Conservation (phyloP, 2,797 vertebrate genomes). For the Kryptopterus vitreolus region DNA sequence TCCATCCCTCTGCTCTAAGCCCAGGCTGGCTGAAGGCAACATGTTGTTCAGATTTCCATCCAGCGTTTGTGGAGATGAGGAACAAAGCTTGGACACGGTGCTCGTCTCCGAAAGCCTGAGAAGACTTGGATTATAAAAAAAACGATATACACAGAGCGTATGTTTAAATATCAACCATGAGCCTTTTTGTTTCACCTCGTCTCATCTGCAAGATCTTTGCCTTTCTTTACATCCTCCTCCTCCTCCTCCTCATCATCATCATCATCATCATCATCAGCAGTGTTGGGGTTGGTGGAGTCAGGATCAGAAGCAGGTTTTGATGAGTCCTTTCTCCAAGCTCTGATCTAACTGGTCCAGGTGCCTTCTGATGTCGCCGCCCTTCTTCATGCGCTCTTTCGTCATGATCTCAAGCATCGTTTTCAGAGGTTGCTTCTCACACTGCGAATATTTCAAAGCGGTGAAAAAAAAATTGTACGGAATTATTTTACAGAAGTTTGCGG, state of each 20-base stretch:
- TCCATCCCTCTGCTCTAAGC: conserved; percentile 57
- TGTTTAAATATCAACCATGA: neutral
- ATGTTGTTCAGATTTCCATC: neutral
- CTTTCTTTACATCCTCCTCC: conserved; percentile 52
- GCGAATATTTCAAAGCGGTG: conserved; percentile 69
- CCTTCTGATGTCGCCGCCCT: conserved; percentile 52
- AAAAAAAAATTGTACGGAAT: neutral
- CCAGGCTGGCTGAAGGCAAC: conserved; percentile 41
- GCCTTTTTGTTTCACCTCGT: conserved; percentile 66
- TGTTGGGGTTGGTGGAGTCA: conserved; percentile 4
- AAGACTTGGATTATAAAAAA: conserved; percentile 49
- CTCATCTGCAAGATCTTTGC: conserved; percentile 24
- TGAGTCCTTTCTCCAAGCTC: conserved; percentile 25
- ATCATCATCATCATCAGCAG: conserved; percentile 23
- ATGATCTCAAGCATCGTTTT: conserved; percentile 92
- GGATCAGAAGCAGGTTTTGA: conserved; percentile 46
- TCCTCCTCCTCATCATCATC: no score
- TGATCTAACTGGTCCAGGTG: conserved; percentile 6
- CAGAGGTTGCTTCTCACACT: conserved; percentile 82
- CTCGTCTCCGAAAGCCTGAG: conserved; percentile 42
- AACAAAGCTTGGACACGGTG: neutral
- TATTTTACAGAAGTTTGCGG: no score
- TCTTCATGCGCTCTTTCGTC: conserved; percentile 82
- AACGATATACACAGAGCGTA: neutral
- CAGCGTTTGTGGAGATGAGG: neutral